Base-by-base conservation (phyloP, 2,888 invertebrate species). In the Elgonia sp. region DNA sequence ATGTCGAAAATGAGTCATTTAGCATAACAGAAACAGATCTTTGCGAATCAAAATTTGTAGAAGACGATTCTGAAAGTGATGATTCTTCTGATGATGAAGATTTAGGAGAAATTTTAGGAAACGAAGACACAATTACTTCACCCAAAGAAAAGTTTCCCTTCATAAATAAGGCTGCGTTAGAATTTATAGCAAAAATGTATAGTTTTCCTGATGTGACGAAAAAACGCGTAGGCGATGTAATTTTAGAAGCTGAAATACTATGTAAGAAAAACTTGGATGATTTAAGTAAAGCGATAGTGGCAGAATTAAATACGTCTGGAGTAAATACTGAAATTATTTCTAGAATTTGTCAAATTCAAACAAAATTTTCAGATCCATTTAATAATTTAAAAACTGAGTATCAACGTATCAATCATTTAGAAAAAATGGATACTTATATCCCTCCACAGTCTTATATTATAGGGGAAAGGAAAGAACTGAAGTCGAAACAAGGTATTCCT, bases 391-490 rank as follows among this genome's bases (percentile, higher is more conserved):
- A 75, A 63, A 75, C 62, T 42, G 75, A 62, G 37, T 46, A 62
- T 75, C 46, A 75, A 21, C 16, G 75, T 7, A 16, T 75, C n/a
- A 16, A 50, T 10, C 9, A 63, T 3, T 37, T 75, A n/a, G 18
- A 46, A 37, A 46, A 29, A 18, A 40, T 75, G 1, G 50, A 75
- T 1, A 75, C 75, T 2, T 75, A 62, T 46, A 29, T 75, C 42
- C 50, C 75, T 40, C 75, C 75, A 40, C 21, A 62, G 50, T 29
- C 29, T 75, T 37, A 77, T 77, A 10, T 42, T 16, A 55, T 89
- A 40, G 86, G 84, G 5, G 12, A 84, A 86, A 67, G 40, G 88
- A 55, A 20, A 75, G 55, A 88, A 90, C 65, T 90, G 57, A 14
- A 60, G 63, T 29, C 18, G 53, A 21, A 39, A 63, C 50, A 46